phyloP scores from a whole-genome alignment of 2,888 invertebrate genomes.

The Molanna angustata region DNA sequence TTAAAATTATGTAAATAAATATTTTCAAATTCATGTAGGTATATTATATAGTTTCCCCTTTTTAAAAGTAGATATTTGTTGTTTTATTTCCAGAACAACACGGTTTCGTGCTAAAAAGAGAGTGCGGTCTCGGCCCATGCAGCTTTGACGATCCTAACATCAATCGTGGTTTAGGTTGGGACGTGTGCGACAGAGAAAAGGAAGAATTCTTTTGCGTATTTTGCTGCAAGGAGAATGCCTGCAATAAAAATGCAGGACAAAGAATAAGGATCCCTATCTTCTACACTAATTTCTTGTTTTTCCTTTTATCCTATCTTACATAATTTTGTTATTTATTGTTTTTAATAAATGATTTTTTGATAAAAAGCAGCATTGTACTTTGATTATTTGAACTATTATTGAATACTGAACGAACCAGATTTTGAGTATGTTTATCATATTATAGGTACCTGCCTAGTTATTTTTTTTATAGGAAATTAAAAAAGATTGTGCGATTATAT shows the following conservation, averaged over 20 bases:
- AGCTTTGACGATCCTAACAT: slow-evolving; percentile 44
- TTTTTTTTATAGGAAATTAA: too few relatives aligned
- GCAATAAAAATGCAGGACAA: slow-evolving; percentile 39
- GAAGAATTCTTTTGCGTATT: slow-evolving; percentile 45
- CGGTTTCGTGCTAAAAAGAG: slow-evolving; percentile 43
- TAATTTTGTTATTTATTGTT: too few relatives aligned
- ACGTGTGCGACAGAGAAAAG: slow-evolving; percentile 43
- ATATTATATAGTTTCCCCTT: too few relatives aligned
- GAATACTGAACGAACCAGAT: too few relatives aligned
- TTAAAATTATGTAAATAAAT: too few relatives aligned
- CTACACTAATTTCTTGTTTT: slow-evolving; percentile 6
- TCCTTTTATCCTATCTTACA: slow-evolving; percentile 5
- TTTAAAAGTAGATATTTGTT: neutral
- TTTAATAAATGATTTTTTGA: too few relatives aligned
- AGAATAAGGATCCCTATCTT: neutral
- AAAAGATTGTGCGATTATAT: too few relatives aligned
- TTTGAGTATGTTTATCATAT: too few relatives aligned
- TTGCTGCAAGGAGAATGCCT: slow-evolving; percentile 45
- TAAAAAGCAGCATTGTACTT: too few relatives aligned
- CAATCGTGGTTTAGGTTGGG: slow-evolving; percentile 42
- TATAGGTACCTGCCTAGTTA: too few relatives aligned
- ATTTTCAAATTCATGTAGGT: too few relatives aligned
- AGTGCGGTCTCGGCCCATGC: slow-evolving; percentile 48
- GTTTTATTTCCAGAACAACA: slow-evolving; percentile 39
- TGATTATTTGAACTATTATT: too few relatives aligned